phyloP scores from a whole-genome alignment of 2,888 invertebrate species.

The Syrphus vitripennis region DNA sequence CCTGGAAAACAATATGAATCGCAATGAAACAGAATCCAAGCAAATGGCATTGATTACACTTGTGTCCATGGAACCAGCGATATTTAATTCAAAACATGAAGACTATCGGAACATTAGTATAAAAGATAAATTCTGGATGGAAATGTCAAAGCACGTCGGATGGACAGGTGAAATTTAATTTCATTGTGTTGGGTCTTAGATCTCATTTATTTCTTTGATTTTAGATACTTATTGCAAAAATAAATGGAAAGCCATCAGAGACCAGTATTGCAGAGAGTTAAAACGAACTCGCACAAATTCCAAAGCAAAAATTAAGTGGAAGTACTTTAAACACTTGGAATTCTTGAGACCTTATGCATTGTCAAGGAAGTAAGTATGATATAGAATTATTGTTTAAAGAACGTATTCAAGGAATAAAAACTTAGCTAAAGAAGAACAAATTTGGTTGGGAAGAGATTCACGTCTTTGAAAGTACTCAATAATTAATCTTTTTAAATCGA shows the following conservation, averaged over 20 bases:
- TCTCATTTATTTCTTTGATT: background rate
- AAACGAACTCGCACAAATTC: slow-evolving; percentile 77
- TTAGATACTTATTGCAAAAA: slow-evolving; percentile 75
- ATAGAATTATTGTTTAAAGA: too few relatives aligned
- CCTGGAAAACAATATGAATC: background rate
- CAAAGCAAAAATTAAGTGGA: slow-evolving; percentile 78
- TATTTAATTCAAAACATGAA: slow-evolving; percentile 78
- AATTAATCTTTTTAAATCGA: too few relatives aligned
- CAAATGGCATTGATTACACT: slow-evolving; percentile 77
- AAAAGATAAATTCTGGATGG: slow-evolving; percentile 77
- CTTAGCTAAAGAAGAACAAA: too few relatives aligned
- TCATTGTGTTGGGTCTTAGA: slow-evolving; percentile 18
- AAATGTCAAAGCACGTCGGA: slow-evolving; percentile 76
- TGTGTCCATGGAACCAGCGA: slow-evolving; percentile 77
- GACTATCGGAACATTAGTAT: slow-evolving; percentile 76
- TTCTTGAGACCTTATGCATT: slow-evolving; percentile 78
- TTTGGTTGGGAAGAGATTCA: too few relatives aligned
- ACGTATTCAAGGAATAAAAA: background rate
- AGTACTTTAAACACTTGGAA: slow-evolving; percentile 78
- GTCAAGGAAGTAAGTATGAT: slow-evolving; percentile 76
- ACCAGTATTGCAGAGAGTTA: slow-evolving; percentile 79
- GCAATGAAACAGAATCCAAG: slow-evolving; percentile 66
- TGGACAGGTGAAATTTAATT: slow-evolving; percentile 75
- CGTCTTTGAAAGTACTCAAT: too few relatives aligned
- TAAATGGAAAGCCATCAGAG: slow-evolving; percentile 79